Conservation (phyloP, 1,140 invertebrate genomes). For the Thrips palmi region DNA sequence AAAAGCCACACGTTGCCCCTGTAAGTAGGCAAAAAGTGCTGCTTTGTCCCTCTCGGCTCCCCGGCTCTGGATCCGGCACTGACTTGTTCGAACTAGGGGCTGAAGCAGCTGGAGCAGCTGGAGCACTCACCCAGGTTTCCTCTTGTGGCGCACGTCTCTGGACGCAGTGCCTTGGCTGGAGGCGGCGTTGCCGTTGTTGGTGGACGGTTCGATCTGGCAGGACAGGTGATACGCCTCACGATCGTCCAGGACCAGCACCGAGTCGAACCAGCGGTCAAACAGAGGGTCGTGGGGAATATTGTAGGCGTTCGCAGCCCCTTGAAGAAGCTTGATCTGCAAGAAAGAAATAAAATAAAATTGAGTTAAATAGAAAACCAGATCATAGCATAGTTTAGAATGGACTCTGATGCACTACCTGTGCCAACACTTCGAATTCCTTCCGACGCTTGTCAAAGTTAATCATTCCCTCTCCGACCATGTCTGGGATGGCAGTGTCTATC, state of each 20-base stretch:
- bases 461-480: slow-evolving; percentile 62
- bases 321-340: slow-evolving; percentile 70
- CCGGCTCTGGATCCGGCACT: too few relatives aligned
- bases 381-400: background rate
- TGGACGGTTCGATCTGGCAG: slow-evolving; percentile 69
- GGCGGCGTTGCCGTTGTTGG: too few relatives aligned
- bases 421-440: slow-evolving; percentile 97
- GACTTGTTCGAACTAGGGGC: too few relatives aligned
- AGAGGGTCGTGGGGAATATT: slow-evolving; percentile 60
- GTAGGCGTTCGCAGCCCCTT: slow-evolving; percentile 95
- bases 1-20: too few relatives aligned
- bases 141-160: slow-evolving; percentile 9
- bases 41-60: too few relatives aligned
- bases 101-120: slow-evolving; percentile 9
- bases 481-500: slow-evolving; percentile 94
- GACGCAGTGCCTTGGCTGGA: background rate
- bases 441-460: slow-evolving; percentile 97
- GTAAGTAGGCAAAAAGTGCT: too few relatives aligned
- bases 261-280: slow-evolving; percentile 88
- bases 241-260: slow-evolving; percentile 73
- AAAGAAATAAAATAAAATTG: slow-evolving; percentile 3
- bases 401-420: slow-evolving; percentile 33
- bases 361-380: too few relatives aligned
- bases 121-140: slow-evolving; percentile 12
- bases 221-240: slow-evolving; percentile 79